Evolutionary conservation across 2,113 vertebrate genomes (phyloP), one percentile per base, ranked within the genome.

Genomic region (Danionella cerebrum): DNA sequence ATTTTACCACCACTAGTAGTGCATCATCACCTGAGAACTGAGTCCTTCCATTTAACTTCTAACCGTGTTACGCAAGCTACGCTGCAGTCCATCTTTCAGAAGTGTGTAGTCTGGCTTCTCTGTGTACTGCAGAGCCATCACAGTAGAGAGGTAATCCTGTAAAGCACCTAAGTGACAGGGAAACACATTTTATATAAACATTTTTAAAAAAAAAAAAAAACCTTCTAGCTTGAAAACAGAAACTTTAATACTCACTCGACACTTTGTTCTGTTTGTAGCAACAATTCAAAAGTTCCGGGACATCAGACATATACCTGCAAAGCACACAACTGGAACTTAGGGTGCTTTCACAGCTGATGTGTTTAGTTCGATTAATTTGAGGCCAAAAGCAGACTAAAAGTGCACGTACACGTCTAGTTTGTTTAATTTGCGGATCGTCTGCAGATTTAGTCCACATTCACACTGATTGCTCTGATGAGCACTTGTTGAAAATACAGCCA

Each of bases 51-150:
- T 75, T 50, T 78, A 19, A 0, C 76, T 74, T 1, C 73, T 83
- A 1, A 76, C 86, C 60, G 90, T 80, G 58, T 84, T 77, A 31
- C 80, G 74, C 18, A 97, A 80, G 0, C 78, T 66, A 0, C 50
- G 65, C n/a, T 50, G 70, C 22, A 97, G 83, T 9, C 29, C 75
- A 0, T 29, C 78, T 67, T 77, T 85, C 60, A 98, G 83, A 0
- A 8, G 39, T 0, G 55, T 1, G 0, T 98, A 98, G 79, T 90
- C 66, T 0, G 94, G 96, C 76, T 87, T 80, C 79, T 94, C 90
- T 0, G 89, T 78, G 0, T 95, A 98, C 52, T 76, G 60, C 13
- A 98, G 87, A 3, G 66, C 63, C 87, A 85, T 81, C 35, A 89
- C 93, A 35, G 82, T 71, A 33, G 80, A 80, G 81, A 98, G 77